These are phyloP conservation scores for Channallabes apus DNA, from an alignment of 2,797 vertebrate species.

Conservation along the genomic window DNA sequence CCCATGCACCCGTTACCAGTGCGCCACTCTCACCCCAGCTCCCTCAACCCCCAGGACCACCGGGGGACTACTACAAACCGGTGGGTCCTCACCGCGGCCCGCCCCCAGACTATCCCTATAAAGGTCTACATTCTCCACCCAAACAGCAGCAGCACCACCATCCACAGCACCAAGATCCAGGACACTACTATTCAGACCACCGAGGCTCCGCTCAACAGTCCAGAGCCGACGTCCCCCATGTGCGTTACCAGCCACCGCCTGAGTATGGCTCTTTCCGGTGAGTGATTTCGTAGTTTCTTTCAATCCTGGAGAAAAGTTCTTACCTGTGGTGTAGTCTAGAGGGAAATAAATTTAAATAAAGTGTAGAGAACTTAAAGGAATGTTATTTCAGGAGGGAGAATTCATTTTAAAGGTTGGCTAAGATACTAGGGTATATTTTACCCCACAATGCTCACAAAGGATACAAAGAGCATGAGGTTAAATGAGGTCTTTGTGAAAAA, in stretches of 20 bases:
- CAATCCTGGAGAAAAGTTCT: not conserved
- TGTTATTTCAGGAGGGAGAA: not conserved
- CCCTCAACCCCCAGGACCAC: slow-evolving; percentile 80
- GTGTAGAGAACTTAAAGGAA: not conserved
- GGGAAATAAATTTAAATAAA: not conserved
- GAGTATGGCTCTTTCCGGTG: slow-evolving; percentile 97
- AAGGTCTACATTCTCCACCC: slow-evolving; percentile 80
- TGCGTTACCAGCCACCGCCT: slow-evolving; percentile 95
- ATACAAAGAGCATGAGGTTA: not conserved
- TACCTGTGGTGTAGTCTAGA: not conserved
- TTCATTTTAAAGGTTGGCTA: not conserved
- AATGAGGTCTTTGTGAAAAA: not conserved
- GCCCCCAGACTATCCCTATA: slow-evolving; percentile 94
- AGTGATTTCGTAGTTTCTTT: slow-evolving; percentile 49
- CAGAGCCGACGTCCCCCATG: slow-evolving; percentile 84
- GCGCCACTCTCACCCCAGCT: slow-evolving; percentile 85
- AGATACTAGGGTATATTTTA: too few species aligned
- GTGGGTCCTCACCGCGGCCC: slow-evolving; percentile 83
- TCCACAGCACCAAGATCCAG: slow-evolving; percentile 75
- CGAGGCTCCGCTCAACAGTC: slow-evolving; percentile 82
- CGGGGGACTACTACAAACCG: slow-evolving; percentile 90
- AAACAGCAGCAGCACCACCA: slow-evolving; percentile 76
- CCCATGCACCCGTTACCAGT: slow-evolving; percentile 89
- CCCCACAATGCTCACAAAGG: too few species aligned
- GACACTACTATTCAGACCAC: slow-evolving; percentile 86